Evolutionary conservation across 37 sponge, comb jelly and placozoan genomes (phyloP), one percentile per base, ranked within the genome.

Genomic region (Halichondria panicea): DNA sequence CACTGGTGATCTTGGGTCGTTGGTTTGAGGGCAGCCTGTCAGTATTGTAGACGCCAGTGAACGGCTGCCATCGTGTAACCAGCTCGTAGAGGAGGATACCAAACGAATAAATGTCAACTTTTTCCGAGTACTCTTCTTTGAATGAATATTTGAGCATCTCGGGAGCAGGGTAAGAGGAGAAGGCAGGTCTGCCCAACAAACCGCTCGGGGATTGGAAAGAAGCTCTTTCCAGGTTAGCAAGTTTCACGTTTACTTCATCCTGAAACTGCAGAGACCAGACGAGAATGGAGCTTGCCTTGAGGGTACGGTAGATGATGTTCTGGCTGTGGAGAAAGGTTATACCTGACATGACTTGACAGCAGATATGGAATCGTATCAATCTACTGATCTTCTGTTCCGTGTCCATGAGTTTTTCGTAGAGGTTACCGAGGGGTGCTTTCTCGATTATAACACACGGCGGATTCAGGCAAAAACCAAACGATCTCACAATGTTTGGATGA

Each of bases 11-110:
- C 78, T 91, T 91, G n/a, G 87, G 92, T 4, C 72, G 52, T 58
- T 74, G 87, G 43, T 63, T 72, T 5, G 72, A 21, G 5, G 77
- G 67, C 1, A 79, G 22, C 35, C 55, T 59, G 34, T 81, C 83
- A 7, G 80, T 48, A n/a, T 34, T 58, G 61, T 27, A 33, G 13
- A 62, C 64, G 12, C 71, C 66, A 12, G 55, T 46, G 55, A 74
- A 86, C 18, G 88, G 83, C 46, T 81, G 73, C 88, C 88, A 88
- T 30, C 88, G 55, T 25, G 88, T 82, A 36, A 91, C 83, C 30
- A 91, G 79, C 58, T 91, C 92, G 31, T 91, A 85, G 28, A 91
- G 79, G 42, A 91, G 70, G 41, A 86, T 81, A 4, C 88, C 92
- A 79, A 73, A 91, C 24, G 92, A 87, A 44, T 87, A 91, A 3